These are phyloP conservation scores for Edolisoma coerulescens DNA, from an alignment of 2,113 vertebrate species.

Conservation along the genomic window DNA sequence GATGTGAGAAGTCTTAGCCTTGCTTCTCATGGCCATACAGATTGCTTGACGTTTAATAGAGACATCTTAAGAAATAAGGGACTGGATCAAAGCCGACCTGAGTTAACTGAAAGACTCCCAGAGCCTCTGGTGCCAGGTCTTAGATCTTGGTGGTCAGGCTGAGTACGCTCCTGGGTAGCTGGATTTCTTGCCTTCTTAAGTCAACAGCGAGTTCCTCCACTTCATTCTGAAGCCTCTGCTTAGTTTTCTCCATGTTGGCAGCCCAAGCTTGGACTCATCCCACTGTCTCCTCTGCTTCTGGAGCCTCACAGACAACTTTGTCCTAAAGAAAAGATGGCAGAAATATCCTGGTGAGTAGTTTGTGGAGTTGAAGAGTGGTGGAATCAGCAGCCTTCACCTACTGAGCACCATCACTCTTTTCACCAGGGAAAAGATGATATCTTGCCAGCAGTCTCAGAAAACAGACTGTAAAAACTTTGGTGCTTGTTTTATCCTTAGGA, in stretches of 20 bases:
- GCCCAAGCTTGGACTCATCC: conserved; percentile 66
- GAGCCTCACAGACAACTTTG: conserved; percentile 67
- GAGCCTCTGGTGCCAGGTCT: background rate
- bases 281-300: conserved; percentile 70
- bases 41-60: background rate
- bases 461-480: background rate
- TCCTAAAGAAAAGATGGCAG: conserved; percentile 1
- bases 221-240: conserved; percentile 75
- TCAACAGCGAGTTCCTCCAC: conserved; percentile 72
- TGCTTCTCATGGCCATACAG: background rate
- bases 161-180: background rate
- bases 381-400: background rate
- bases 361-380: background rate
- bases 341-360: background rate
- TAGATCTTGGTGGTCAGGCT: background rate
- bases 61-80: background rate
- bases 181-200: conserved; percentile 66
- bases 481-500: background rate
- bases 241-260: conserved; percentile 70
- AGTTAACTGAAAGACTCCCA: background rate
- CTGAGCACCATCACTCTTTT: background rate
- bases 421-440: background rate
- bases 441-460: background rate
- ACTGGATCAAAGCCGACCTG: background rate
- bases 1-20: background rate